Conservation (phyloP, 2,797 vertebrate species). For the Triplophysa bombifrons region DNA sequence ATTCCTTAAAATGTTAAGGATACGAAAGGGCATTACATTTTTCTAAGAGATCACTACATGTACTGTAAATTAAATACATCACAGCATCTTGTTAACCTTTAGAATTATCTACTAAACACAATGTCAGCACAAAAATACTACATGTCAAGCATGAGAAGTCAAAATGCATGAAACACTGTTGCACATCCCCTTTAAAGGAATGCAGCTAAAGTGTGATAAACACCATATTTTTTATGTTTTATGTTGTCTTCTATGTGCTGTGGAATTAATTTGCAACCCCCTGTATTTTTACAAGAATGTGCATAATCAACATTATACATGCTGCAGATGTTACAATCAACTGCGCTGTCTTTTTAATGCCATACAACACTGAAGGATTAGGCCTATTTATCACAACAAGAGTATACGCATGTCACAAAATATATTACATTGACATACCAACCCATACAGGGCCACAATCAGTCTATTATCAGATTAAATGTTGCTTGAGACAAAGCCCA, state of each 20-base stretch:
- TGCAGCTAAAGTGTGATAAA: not conserved
- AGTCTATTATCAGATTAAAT: not conserved
- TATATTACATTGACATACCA: not conserved
- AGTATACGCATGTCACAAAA: not conserved
- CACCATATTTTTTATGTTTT: conserved; percentile 3
- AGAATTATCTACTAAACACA: not conserved
- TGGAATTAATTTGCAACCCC: not conserved
- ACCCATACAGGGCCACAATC: not conserved
- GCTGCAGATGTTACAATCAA: too few relatives aligned
- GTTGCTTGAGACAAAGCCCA: not conserved
- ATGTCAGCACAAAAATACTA: too few relatives aligned
- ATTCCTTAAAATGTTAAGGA: not conserved
- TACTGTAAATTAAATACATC: not conserved
- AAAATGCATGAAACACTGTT: too few relatives aligned
- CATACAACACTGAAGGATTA: too few relatives aligned
- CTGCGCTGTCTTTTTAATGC: not conserved
- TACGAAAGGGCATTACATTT: not conserved
- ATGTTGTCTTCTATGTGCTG: not conserved
- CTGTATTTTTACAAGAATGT: not conserved
- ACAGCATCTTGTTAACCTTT: not conserved
- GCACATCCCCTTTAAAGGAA: too few relatives aligned
- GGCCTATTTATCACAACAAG: not conserved
- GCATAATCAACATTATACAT: too few relatives aligned
- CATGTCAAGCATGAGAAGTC: too few relatives aligned
- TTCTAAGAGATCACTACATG: not conserved